These are phyloP conservation scores for Ctenosaura bakeri DNA, from an alignment of 2,797 vertebrate species.

Conservation along the genomic window DNA sequence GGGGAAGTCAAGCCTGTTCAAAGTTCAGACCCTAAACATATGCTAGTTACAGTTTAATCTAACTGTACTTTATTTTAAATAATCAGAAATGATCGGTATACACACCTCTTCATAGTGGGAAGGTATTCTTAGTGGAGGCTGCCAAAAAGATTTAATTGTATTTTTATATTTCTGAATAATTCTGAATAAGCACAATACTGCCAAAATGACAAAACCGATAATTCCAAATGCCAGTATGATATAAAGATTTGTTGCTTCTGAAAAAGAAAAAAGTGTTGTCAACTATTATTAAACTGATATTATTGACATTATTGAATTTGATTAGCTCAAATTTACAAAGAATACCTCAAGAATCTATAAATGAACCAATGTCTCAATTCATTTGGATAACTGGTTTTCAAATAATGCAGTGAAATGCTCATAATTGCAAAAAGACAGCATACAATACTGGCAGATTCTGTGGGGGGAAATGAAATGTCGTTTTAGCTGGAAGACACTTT, in stretches of 20 bases:
- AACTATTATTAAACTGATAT: neutral
- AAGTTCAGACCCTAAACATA: neutral
- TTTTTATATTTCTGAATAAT: conserved; percentile 51
- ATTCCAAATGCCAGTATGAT: rapidly evolving
- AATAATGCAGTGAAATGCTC: neutral
- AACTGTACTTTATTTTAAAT: neutral
- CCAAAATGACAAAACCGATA: neutral
- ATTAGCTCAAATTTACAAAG: neutral
- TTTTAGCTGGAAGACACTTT: neutral
- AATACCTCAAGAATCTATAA: rapidly evolving
- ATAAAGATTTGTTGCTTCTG: conserved; percentile 51
- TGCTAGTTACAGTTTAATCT: neutral
- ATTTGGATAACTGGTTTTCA: neutral
- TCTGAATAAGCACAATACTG: conserved; percentile 27
- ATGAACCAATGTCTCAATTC: neutral
- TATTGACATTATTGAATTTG: neutral
- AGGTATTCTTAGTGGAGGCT: conserved; percentile 72
- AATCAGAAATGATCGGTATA: neutral
- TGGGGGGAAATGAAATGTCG: neutral
- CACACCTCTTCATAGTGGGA: conserved; percentile 74
- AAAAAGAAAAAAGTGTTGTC: conserved; percentile 13
- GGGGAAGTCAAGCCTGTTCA: neutral
- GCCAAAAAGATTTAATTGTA: conserved; percentile 70
- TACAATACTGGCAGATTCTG: neutral
- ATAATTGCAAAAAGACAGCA: neutral